These are phyloP conservation scores for Xiphorhynchus elegans DNA, from an alignment of 2,113 vertebrate genomes.

Conservation along the genomic window DNA sequence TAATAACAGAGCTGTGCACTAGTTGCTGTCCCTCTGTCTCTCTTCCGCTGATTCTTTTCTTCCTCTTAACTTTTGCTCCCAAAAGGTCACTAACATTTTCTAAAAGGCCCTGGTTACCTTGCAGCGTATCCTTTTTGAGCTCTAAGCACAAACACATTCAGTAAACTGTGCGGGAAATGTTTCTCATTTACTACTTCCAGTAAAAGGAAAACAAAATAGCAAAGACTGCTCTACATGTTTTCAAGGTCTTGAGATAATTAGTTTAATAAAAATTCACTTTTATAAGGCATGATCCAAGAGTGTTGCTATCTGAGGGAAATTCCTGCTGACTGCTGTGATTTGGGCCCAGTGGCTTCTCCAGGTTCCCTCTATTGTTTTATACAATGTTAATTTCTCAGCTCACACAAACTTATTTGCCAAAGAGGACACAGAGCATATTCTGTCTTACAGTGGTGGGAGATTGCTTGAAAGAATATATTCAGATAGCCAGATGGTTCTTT, in stretches of 20 bases:
- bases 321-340: background rate
- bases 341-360: background rate
- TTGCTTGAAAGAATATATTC: background rate
- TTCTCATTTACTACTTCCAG: constrained; percentile 29
- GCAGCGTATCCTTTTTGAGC: background rate
- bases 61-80: constrained; percentile 17
- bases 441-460: background rate
- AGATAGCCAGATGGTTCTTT: background rate
- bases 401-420: background rate
- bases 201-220: background rate
- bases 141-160: constrained; percentile 19
- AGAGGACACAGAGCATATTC: background rate
- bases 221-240: background rate
- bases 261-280: constrained; percentile 25
- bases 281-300: background rate
- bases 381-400: background rate
- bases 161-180: background rate
- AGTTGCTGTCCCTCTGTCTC: background rate
- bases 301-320: background rate
- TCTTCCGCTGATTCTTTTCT: background rate
- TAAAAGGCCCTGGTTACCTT: constrained; percentile 12
- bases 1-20: background rate
- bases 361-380: background rate
- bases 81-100: background rate
- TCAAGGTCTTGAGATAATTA: constrained; percentile 22